phyloP scores from a whole-genome alignment of 2,888 invertebrate genomes.

The Pyrocoelia pectoralis region DNA sequence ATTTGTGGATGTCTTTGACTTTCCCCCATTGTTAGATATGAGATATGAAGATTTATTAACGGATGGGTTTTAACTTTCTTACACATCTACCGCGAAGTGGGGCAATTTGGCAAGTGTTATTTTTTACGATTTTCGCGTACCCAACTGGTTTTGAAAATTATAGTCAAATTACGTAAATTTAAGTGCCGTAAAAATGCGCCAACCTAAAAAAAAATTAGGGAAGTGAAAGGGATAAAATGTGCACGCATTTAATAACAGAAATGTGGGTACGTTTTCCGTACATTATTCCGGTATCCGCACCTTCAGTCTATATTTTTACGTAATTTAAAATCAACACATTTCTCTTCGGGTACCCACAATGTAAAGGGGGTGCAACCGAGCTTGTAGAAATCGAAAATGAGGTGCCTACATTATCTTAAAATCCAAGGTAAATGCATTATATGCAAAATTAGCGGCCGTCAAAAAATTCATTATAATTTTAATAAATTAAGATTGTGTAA shows the following conservation, averaged over 20 bases:
- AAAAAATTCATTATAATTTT: constrained; percentile 2
- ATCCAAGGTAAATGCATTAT: constrained; percentile 10
- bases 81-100: neutral
- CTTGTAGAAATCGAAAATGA: too few relatives aligned
- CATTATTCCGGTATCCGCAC: constrained; percentile 17
- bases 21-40: constrained; percentile 47
- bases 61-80: neutral
- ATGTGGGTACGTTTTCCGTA: constrained; percentile 19
- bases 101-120: neutral
- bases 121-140: constrained; percentile 2
- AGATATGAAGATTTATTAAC: neutral
- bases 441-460: constrained; percentile 6
- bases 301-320: neutral
- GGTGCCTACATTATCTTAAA: neutral
- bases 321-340: neutral
- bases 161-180: constrained; percentile 1
- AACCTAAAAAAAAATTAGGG: too few relatives aligned
- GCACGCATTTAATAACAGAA: neutral
- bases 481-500: too few relatives aligned
- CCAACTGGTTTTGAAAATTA: neutral
- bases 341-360: neutral
- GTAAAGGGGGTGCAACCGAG: too few relatives aligned
- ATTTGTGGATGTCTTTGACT: constrained; percentile 48
- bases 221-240: constrained; percentile 5
- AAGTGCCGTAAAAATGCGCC: too few relatives aligned